These are phyloP conservation scores for Drosophila burlai DNA, from an alignment of 1,140 invertebrate genomes.

Conservation along the genomic window DNA sequence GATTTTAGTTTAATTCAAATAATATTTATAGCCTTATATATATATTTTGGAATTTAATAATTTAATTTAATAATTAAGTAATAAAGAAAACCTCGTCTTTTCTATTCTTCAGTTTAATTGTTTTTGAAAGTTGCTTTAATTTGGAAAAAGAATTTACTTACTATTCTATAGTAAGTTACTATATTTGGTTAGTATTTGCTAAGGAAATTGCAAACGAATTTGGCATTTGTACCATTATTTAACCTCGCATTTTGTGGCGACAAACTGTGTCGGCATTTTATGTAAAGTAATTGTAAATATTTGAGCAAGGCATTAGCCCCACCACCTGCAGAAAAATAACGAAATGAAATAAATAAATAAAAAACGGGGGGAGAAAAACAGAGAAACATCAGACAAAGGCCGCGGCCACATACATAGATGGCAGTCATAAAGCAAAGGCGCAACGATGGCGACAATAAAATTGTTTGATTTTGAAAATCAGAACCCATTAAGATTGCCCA, in stretches of 20 bases:
- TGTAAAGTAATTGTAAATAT: conserved; percentile 80
- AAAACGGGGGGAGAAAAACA: too few relatives aligned
- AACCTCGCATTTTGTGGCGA: neutral
- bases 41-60: too few relatives aligned
- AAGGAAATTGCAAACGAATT: neutral
- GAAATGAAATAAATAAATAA: conserved; percentile 15
- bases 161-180: too few relatives aligned
- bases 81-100: too few relatives aligned
- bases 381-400: conserved; percentile 51
- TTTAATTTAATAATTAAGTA: too few relatives aligned
- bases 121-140: too few relatives aligned
- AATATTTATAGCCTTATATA: too few relatives aligned
- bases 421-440: conserved; percentile 57
- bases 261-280: conserved; percentile 48
- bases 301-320: conserved; percentile 54
- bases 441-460: conserved; percentile 66
- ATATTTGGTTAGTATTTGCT: too few relatives aligned
- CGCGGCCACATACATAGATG: conserved; percentile 41
- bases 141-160: too few relatives aligned
- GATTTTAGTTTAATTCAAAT: neutral
- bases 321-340: conserved; percentile 16
- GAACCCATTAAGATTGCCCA: conserved; percentile 70
- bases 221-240: neutral
- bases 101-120: too few relatives aligned
- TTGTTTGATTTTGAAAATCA: conserved; percentile 78